phyloP scores from a whole-genome alignment of 2,797 vertebrate genomes.

The Rhinella marina region DNA sequence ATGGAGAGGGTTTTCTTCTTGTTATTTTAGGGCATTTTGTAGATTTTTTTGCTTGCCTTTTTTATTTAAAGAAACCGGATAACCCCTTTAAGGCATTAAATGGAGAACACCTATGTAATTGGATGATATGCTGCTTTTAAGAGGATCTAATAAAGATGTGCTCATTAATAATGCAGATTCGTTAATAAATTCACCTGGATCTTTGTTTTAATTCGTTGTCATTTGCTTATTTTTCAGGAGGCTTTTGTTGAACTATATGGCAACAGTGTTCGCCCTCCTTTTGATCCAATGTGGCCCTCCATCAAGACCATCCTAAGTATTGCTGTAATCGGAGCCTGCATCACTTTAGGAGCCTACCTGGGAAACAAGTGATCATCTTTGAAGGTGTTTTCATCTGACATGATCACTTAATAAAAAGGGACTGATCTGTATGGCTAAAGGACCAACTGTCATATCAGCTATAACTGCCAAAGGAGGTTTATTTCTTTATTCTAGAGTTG shows the following conservation, averaged over 20 bases:
- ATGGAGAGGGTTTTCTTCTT: too few relatives aligned
- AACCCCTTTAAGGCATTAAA: too few relatives aligned
- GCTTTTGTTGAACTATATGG: conserved; percentile 96
- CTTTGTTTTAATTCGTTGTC: conserved; percentile 28
- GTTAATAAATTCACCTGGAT: neutral
- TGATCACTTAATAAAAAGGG: conserved; percentile 67
- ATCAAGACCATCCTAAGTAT: conserved; percentile 93
- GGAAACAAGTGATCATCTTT: conserved; percentile 88
- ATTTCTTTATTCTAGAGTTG: conserved; percentile 61
- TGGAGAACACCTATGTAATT: neutral
- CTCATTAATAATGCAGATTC: neutral
- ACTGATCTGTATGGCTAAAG: conserved; percentile 66
- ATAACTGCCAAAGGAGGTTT: conserved; percentile 84
- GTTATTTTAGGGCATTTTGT: too few relatives aligned
- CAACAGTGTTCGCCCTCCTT: conserved; percentile 84
- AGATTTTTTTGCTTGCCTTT: too few relatives aligned
- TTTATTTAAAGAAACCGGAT: too few relatives aligned
- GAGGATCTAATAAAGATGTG: neutral
- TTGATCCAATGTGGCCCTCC: conserved; percentile 92
- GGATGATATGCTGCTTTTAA: neutral
- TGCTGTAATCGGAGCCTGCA: conserved; percentile 92
- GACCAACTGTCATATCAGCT: conserved; percentile 78
- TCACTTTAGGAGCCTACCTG: conserved; percentile 95
- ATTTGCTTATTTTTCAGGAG: conserved; percentile 76
- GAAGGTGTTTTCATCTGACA: conserved; percentile 61